Evolutionary conservation across 2,888 invertebrate genomes (phyloP).

Genomic region (Hirtodrosophila alboralis): DNA sequence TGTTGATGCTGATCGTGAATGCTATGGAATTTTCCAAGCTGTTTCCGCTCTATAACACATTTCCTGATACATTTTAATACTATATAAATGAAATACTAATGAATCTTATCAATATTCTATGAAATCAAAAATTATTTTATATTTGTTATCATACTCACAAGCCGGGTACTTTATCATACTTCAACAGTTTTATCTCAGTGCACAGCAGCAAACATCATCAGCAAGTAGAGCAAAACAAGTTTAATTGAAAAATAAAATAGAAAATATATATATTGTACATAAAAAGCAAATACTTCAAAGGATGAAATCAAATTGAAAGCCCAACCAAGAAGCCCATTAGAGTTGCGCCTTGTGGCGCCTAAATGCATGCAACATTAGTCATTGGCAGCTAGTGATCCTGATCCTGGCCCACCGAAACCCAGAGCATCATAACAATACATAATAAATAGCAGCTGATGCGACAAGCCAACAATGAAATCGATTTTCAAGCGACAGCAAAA

Average conservation of each 20-base stretch:
- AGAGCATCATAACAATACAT: conserved; percentile 55
- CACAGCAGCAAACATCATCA: conserved; percentile 13
- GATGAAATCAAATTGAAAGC: conserved; percentile 20
- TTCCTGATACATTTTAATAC: no score
- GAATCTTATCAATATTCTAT: no score
- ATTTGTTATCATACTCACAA: no score
- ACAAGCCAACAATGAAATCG: conserved; percentile 62
- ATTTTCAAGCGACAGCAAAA: conserved; percentile 50
- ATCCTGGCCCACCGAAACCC: background rate
- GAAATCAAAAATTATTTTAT: no score
- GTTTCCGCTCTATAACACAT: no score
- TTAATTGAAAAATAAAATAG: conserved; percentile 43
- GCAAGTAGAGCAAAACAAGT: conserved; percentile 28
- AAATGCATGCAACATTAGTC: conserved; percentile 43
- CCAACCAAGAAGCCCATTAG: conserved; percentile 20
- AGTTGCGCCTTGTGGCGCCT: conserved; percentile 16
- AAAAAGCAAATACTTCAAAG: conserved; percentile 1
- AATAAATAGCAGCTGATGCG: conserved; percentile 63
- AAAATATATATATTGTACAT: conserved; percentile 3
- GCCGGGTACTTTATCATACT: no score
- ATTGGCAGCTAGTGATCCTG: conserved; percentile 24
- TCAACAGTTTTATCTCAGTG: conserved; percentile 19
- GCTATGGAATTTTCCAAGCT: no score
- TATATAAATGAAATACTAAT: no score
- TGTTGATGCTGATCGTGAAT: no score